phyloP scores from a whole-genome alignment of 1,140 invertebrate species.

The Metopolophium dirhodum region DNA sequence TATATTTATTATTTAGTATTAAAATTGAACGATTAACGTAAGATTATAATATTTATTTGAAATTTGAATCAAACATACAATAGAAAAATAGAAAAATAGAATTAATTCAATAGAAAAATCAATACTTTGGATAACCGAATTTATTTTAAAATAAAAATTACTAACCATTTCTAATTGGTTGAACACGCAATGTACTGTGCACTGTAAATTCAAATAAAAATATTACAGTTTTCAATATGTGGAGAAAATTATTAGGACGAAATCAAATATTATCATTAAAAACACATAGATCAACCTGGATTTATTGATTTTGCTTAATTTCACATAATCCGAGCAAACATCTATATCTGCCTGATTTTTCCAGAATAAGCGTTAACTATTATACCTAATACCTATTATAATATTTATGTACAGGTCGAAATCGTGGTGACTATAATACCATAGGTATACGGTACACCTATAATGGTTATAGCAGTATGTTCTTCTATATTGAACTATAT shows the following conservation, averaged over 20 bases:
- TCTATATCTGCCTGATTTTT: too few species aligned
- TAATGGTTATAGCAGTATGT: not conserved
- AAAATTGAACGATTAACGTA: not conserved
- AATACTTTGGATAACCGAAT: not conserved
- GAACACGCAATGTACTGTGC: constrained; percentile 60
- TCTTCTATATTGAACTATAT: not conserved
- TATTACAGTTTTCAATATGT: not conserved
- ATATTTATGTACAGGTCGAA: too few species aligned
- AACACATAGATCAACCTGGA: not conserved
- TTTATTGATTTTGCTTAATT: not conserved
- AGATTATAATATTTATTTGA: not conserved
- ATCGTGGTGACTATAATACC: too few species aligned
- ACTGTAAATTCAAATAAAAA: constrained; percentile 57
- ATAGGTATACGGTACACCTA: too few species aligned
- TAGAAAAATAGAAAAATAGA: too few species aligned
- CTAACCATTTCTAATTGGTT: constrained; percentile 60
- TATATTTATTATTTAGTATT: not conserved
- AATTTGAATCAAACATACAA: not conserved
- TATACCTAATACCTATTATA: too few species aligned
- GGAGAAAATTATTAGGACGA: not conserved
- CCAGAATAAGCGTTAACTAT: too few species aligned
- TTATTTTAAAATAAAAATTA: not conserved
- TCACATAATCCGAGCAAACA: too few species aligned
- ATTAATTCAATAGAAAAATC: not conserved
- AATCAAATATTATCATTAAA: not conserved